Conservation (phyloP, 2,888 invertebrate species). For the Gisinianus flammeolus region DNA sequence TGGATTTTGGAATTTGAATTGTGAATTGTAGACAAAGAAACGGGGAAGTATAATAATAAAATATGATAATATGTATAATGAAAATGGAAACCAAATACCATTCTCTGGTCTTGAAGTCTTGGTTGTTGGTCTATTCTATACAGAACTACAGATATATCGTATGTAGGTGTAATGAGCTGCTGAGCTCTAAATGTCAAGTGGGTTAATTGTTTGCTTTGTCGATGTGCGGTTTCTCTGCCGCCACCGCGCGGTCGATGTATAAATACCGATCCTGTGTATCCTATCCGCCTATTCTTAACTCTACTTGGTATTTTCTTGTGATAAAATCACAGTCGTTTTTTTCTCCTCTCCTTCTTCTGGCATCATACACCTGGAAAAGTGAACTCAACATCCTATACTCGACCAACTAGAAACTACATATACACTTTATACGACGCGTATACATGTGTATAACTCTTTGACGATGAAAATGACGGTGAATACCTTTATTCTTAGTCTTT, state of each 20-base stretch:
- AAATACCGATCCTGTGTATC: neutral
- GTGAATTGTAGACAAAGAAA: too few species aligned
- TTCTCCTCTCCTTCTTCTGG: neutral
- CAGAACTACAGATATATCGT: neutral
- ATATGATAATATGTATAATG: too few species aligned
- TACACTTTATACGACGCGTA: neutral
- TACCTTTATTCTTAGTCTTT: neutral
- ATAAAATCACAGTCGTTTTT: slow-evolving; percentile 2
- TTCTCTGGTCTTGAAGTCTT: neutral
- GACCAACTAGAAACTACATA: neutral
- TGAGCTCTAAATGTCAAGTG: slow-evolving; percentile 35
- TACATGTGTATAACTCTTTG: neutral
- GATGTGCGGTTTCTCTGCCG: slow-evolving; percentile 33
- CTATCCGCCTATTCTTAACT: slow-evolving; percentile 8
- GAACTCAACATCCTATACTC: neutral
- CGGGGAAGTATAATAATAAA: too few species aligned
- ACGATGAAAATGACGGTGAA: neutral
- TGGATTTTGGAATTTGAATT: too few species aligned
- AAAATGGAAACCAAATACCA: too few species aligned
- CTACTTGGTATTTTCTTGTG: slow-evolving; percentile 5
- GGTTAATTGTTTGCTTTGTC: slow-evolving; percentile 37
- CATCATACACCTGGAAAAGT: slow-evolving; percentile 14
- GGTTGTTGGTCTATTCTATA: neutral
- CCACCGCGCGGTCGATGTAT: slow-evolving; percentile 15
- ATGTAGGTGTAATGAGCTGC: slow-evolving; percentile 2